Base-by-base conservation (phyloP, 2,113 vertebrate species). In the Rhineura floridana region DNA sequence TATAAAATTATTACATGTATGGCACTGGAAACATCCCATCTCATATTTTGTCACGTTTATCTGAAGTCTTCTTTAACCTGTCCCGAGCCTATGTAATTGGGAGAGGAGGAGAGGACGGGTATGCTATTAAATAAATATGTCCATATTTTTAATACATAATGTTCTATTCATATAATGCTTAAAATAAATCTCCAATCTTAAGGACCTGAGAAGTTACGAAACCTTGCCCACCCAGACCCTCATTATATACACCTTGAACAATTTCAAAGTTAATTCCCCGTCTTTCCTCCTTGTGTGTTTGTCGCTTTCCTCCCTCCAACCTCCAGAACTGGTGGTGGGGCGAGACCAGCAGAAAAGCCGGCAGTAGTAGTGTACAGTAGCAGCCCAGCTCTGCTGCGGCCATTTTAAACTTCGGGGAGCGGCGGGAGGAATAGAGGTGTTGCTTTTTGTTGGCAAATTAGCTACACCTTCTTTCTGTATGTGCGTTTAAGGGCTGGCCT, bases 331-430 rank as follows among this genome's bases (percentile, higher is more conserved):
- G 73, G 4, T 17, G 78, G 59, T 46, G 48, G 33, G 76, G 2
- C 21, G 33, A 7, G 12, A 17, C 23, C 7, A 28, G 21, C 0
- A 28, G 81, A 83, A 42, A 63, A 52, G 8, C 75, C 59, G 44
- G 25, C 67, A 1, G 0, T 23, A 3, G 3, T 28, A 10, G 36
- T n/a, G 63, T 6, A 59, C 55, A 59, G 55, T 21, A 59, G n/a
- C 30, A 78, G 46, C 69, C 15, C 88, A 70, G 86, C 81, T 55
- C 65, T 8, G 0, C 85, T 90, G 95, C 94, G 92, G 95, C 95
- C 95, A 95, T 96, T 94, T 96, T 95, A 89, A 75, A 2, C 85
- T 77, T 33, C 1, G 86, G 83, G 92, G 63, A 70, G 48, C 2
- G 17, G 21, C 5, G 67, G 19, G 2, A 9, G n/a, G 30, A 4